Conservation (phyloP, 2,797 vertebrate species). For the Thalassophryne amazonica region DNA sequence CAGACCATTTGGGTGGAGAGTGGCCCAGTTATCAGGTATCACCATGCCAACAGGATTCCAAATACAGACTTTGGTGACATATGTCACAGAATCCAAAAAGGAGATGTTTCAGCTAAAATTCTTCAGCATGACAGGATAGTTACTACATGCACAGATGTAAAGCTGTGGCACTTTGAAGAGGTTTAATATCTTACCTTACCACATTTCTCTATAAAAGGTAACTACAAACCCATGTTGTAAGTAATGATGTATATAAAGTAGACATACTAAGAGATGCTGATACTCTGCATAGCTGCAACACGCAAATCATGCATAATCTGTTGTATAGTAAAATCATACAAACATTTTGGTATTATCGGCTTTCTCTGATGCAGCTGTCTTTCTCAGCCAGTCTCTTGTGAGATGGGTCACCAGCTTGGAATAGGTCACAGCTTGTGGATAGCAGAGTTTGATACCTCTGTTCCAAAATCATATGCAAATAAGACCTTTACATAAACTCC, state of each 20-base stretch:
- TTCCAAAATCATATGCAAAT: slow-evolving; percentile 52
- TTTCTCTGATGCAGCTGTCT: not conserved
- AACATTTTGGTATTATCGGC: not conserved
- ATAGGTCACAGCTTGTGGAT: slow-evolving; percentile 47
- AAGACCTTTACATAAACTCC: slow-evolving; percentile 47
- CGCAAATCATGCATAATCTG: not conserved
- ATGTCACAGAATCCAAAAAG: no score
- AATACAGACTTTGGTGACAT: no score
- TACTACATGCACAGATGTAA: no score
- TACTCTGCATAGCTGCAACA: rapidly evolving
- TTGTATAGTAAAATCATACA: not conserved
- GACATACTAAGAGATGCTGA: not conserved
- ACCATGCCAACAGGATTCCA: no score
- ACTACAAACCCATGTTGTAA: no score
- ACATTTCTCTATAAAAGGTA: no score
- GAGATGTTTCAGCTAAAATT: no score
- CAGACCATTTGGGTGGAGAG: no score
- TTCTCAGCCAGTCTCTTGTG: slow-evolving; percentile 36
- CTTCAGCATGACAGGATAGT: no score
- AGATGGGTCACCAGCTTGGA: slow-evolving; percentile 52
- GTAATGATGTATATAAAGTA: not conserved
- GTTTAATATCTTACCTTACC: no score
- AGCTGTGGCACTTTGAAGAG: no score
- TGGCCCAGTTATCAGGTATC: no score
- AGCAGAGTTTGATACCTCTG: slow-evolving; percentile 31